Evolutionary conservation across 2,888 invertebrate species (phyloP).

Genomic region (Thyatira batis): DNA sequence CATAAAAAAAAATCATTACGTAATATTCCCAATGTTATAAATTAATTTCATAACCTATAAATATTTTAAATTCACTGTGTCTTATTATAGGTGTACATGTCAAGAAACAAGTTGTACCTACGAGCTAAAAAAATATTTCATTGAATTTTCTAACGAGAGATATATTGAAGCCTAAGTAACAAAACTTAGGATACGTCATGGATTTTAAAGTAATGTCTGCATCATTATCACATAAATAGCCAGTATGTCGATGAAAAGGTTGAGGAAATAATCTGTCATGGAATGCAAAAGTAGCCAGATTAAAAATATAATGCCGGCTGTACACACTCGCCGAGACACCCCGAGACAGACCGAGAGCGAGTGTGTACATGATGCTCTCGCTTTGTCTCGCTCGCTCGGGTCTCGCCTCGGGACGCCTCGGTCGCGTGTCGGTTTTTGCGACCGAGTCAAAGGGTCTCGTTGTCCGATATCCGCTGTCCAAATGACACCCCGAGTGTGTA

Average conservation of each 20-base stretch:
- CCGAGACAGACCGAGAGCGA: too few species aligned
- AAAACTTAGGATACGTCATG: neutral
- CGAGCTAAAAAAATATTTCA: neutral
- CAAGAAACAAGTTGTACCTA: neutral
- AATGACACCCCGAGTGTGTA: too few species aligned
- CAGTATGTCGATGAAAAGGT: neutral
- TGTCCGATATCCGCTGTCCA: too few species aligned
- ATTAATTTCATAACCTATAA: neutral
- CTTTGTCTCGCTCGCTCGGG: too few species aligned
- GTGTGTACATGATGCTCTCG: too few species aligned
- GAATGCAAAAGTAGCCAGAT: neutral
- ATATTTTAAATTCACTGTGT: neutral
- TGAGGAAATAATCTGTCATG: neutral
- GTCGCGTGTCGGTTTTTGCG: too few species aligned
- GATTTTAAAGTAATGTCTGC: neutral
- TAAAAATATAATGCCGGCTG: neutral
- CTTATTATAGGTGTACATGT: neutral
- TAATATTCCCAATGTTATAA: neutral
- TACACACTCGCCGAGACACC: too few species aligned
- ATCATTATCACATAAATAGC: neutral
- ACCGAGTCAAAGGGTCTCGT: too few species aligned
- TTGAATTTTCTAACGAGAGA: neutral
- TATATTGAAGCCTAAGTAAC: too few species aligned
- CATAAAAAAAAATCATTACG: too few species aligned
- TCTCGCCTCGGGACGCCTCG: too few species aligned